Evolutionary conservation across 1,140 invertebrate genomes (phyloP), one percentile per base, ranked within the genome.

Genomic region (Rhyacophila brunnea): DNA sequence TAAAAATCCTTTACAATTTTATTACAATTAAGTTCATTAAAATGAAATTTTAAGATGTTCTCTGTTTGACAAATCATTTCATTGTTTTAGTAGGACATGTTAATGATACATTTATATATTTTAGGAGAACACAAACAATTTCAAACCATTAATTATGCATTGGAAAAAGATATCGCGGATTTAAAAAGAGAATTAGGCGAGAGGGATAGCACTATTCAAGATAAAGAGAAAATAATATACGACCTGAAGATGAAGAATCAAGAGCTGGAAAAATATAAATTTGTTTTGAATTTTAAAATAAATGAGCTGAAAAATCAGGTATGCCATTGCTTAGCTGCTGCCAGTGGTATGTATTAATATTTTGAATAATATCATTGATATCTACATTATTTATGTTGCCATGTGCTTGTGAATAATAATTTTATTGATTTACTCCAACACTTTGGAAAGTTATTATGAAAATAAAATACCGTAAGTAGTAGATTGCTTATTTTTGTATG

Each of bases 251-350:
- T 87, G 47, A 91, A 87, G 67, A 95, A 93, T 68, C 87, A 92
- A 68, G 91, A 95, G 71, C 70, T 95, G 52, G 92, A 95, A 68
- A 96, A 95, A 69, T 92, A 89, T 66, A 94, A 92, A 70, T 93
- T 92, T 73, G 90, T 95, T 10, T 73, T 95, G 13, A 91, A 93
- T 66, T 92, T 93, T 67, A 94, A 93, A 74, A 92, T 95, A 28
- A 85, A 87, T 36, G 92, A 95, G 70, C 69, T 94, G 7, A 90
- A 92, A 70, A 85, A 85, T 73, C 83, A 89, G 70, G 77, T 77
- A 56, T 53, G 48, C 11, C 2, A n/a, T 1, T 32, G 23, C 43
- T 46, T 38, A n/a, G n/a, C n/a, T n/a, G n/a, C n/a, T n/a, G n/a
- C n/a, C n/a, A n/a, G n/a, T n/a, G n/a, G n/a, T n/a, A 28, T 28